Conservation (phyloP, 2,797 vertebrate genomes). For the Synanceia verrucosa region DNA sequence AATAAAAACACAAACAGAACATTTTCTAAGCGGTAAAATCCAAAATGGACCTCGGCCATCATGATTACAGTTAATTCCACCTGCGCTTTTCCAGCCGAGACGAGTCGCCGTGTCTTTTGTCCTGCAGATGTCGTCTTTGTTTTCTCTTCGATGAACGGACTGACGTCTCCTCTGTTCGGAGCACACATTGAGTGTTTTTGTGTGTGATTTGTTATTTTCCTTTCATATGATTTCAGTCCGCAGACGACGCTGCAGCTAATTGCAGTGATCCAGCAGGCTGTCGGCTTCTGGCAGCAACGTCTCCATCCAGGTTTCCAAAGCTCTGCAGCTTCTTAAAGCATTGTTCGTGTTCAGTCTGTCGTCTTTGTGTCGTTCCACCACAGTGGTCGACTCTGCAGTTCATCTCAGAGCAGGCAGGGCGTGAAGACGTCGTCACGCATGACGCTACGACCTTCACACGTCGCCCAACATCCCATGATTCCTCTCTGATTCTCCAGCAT, state of each 20-base stretch:
- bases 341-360: neutral
- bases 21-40: neutral
- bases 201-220: slow-evolving; percentile 35
- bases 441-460: slow-evolving; percentile 15
- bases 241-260: slow-evolving; percentile 40
- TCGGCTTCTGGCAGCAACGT: slow-evolving; percentile 5
- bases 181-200: slow-evolving; percentile 13
- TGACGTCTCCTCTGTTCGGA: neutral
- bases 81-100: neutral
- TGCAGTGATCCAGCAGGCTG: slow-evolving; percentile 25
- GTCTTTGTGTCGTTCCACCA: neutral
- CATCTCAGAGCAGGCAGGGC: neutral
- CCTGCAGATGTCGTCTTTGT: slow-evolving; percentile 3
- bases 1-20: neutral
- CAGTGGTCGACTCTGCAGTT: neutral
- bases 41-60: neutral
- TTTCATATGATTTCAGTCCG: slow-evolving; percentile 37
- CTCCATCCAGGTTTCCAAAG: slow-evolving; percentile 8
- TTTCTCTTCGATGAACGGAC: neutral
- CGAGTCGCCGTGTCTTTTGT: neutral
- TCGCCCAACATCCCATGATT: neutral
- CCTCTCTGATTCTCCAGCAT: slow-evolving; percentile 8
- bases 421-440: slow-evolving; percentile 25
- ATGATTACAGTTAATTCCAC: neutral
- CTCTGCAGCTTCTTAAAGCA: neutral